These are phyloP conservation scores for Polyodon spathula DNA, from an alignment of 2,113 vertebrate species.

Conservation along the genomic window DNA sequence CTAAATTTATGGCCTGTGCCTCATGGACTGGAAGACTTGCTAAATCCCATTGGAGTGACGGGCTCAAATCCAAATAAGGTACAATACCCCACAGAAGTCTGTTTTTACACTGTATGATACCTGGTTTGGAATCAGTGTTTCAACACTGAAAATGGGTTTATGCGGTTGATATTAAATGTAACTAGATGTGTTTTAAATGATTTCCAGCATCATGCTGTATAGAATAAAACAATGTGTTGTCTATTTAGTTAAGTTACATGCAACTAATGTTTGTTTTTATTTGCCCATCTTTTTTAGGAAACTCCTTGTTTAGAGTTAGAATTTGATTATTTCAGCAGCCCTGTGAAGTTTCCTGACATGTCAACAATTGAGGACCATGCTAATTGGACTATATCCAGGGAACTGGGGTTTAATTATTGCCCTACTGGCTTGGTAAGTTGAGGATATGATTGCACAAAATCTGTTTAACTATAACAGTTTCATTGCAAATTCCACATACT, in stretches of 20 bases:
- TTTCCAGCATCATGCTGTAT: too few species aligned
- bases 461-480: too few species aligned
- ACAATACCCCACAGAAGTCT: neutral
- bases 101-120: too few species aligned
- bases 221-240: too few species aligned
- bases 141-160: too few species aligned
- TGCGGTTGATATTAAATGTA: too few species aligned
- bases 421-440: constrained; percentile 78
- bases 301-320: constrained; percentile 94
- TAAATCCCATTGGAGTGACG: constrained; percentile 93
- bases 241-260: too few species aligned
- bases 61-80: constrained; percentile 98
- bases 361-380: constrained; percentile 86
- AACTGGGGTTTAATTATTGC: constrained; percentile 88
- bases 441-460: too few species aligned
- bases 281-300: constrained; percentile 61
- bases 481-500: too few species aligned
- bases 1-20: constrained; percentile 96
- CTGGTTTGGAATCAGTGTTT: too few species aligned
- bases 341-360: constrained; percentile 93
- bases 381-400: constrained; percentile 87
- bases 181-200: too few species aligned
- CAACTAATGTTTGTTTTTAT: neutral
- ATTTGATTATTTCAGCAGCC: constrained; percentile 93
- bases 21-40: constrained; percentile 89